Percentiles rank a stretch among this genome's conserved stretches.
Conservation (phyloP, 2,113 vertebrate species). For the Hippolais icterina region DNA sequence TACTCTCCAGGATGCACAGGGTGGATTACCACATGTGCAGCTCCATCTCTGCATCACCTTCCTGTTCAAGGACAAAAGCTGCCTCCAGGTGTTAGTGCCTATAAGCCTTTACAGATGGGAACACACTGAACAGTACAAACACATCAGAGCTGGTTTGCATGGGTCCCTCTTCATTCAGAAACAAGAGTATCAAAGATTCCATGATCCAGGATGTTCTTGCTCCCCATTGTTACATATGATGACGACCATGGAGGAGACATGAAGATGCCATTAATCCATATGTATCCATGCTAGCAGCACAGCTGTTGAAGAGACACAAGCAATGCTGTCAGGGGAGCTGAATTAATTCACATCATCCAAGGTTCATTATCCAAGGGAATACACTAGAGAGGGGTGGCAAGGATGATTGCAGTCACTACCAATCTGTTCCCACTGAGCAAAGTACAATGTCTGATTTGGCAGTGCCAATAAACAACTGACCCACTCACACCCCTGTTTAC, state of each 20-base stretch:
- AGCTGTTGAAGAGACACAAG: background rate
- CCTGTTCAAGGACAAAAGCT: background rate
- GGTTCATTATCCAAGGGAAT: background rate
- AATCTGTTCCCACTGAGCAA: background rate
- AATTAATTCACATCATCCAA: background rate
- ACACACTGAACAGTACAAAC: background rate
- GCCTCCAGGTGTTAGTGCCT: background rate
- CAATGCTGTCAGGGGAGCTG: background rate
- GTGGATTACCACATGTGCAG: background rate
- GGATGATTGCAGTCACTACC: background rate
- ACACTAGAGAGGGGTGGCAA: background rate
- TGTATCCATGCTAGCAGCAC: background rate
- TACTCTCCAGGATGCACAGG: background rate
- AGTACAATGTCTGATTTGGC: background rate
- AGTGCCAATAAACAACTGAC: background rate
- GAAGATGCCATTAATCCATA: background rate
- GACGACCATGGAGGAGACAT: background rate
- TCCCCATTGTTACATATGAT: background rate
- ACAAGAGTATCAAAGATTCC: background rate
- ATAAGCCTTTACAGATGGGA: background rate
- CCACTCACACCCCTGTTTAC: background rate
- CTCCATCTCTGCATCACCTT: background rate
- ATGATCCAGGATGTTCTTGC: background rate
- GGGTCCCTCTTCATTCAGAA: background rate
- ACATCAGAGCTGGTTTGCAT: background rate